These are phyloP conservation scores for Doryteuthis pealeii DNA, from an alignment of 1,140 invertebrate species.

Conservation along the genomic window DNA sequence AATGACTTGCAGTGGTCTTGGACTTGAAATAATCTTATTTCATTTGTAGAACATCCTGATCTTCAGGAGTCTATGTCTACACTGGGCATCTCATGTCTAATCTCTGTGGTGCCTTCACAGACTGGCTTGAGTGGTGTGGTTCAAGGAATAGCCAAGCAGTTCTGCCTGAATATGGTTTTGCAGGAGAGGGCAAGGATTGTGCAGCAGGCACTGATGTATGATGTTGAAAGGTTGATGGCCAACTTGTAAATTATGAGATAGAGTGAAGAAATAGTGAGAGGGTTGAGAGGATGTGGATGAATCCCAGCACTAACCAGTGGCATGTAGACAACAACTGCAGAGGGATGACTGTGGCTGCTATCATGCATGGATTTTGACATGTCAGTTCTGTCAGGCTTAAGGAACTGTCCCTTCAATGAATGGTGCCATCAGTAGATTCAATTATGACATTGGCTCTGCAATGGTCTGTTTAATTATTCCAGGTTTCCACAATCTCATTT, in stretches of 20 bases:
- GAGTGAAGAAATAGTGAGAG: neutral
- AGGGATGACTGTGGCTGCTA: conserved; percentile 2
- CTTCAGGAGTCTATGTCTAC: neutral
- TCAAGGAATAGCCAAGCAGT: neutral
- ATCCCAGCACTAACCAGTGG: conserved; percentile 2
- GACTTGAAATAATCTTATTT: neutral
- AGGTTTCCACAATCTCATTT: conserved; percentile 3
- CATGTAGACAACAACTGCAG: neutral
- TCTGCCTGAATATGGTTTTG: too few species aligned
- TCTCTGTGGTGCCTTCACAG: conserved; percentile 5
- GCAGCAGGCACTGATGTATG: conserved; percentile 5
- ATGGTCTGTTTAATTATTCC: conserved; percentile 6
- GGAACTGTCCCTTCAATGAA: conserved; percentile 6
- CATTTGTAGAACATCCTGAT: conserved; percentile 1
- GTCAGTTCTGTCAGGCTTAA: conserved; percentile 3
- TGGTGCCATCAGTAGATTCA: conserved; percentile 1
- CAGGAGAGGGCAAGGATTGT: neutral
- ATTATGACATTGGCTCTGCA: conserved; percentile 3
- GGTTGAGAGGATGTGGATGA: neutral
- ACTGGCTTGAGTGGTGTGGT: conserved; percentile 1
- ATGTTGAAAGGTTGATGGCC: neutral
- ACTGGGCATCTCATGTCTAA: neutral
- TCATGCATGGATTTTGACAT: conserved; percentile 6
- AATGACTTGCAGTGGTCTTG: neutral
- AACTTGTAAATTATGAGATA: neutral